Evolutionary conservation across 2,113 vertebrate genomes (phyloP).

Genomic region (Bos indicus): DNA sequence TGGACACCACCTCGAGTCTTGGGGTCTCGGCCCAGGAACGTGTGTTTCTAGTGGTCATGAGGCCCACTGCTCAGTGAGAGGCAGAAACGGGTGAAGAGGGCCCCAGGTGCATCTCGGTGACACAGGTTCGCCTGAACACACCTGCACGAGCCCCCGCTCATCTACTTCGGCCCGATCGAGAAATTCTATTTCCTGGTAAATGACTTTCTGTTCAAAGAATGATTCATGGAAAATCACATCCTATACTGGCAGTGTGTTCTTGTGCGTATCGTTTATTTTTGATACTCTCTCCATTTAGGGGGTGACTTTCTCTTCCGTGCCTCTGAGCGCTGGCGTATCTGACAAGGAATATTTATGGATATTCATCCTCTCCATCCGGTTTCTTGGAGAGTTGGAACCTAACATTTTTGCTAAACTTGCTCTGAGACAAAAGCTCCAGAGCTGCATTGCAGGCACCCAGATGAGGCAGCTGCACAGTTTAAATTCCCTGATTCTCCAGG

Average conservation of each 20-base stretch:
- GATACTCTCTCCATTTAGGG: background rate
- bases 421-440: background rate
- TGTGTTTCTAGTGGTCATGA: no score
- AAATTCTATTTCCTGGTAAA: background rate
- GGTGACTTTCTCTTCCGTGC: background rate
- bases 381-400: background rate
- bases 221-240: no score
- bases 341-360: background rate
- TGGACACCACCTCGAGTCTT: accelerated
- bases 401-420: background rate
- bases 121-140: accelerated
- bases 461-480: accelerated
- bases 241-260: background rate
- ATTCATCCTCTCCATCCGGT: accelerated
- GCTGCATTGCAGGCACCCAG: accelerated
- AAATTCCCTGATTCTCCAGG: accelerated
- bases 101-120: accelerated
- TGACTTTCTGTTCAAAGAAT: background rate
- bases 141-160: accelerated
- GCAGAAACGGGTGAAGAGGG: accelerated
- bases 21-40: accelerated
- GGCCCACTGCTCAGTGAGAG: background rate
- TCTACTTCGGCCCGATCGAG: accelerated
- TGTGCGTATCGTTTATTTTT: background rate
- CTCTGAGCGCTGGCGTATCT: background rate